These are phyloP conservation scores for Unio pictorum DNA, from an alignment of 2,888 invertebrate genomes.

Conservation along the genomic window DNA sequence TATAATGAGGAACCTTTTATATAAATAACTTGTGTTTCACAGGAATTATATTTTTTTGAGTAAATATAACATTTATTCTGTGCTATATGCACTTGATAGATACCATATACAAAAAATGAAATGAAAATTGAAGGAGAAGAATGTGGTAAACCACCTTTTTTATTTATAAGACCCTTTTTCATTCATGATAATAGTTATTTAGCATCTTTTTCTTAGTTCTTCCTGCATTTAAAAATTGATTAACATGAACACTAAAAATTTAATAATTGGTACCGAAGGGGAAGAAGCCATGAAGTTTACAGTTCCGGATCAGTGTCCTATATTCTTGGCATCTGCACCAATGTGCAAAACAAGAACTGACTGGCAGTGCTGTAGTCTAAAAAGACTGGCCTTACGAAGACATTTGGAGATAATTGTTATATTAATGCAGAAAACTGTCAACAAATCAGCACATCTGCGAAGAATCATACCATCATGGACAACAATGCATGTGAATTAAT, in stretches of 20 bases:
- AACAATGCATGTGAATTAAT: too few species aligned
- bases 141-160: constrained; percentile 3
- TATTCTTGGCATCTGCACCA: not conserved
- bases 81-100: not conserved
- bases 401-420: not conserved
- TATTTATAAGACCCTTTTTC: constrained; percentile 13
- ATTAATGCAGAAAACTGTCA: constrained; percentile 1
- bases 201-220: too few species aligned
- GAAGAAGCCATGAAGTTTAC: too few species aligned
- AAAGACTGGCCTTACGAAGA: not conserved
- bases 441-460: not conserved
- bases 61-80: not conserved
- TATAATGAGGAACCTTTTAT: constrained; percentile 6
- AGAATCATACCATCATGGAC: too few species aligned
- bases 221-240: not conserved
- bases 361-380: not conserved
- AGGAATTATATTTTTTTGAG: constrained; percentile 6
- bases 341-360: not conserved
- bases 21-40: constrained; percentile 8
- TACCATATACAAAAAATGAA: not conserved
- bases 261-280: not conserved
- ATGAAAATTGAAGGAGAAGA: not conserved
- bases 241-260: not conserved
- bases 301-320: not conserved
- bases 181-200: not conserved